Percentiles rank a stretch among this genome's conserved stretches.
These are phyloP conservation scores for pig (Sus scrofa) DNA, from an alignment of 2,113 vertebrate genomes.

Conservation along the genomic window DNA sequence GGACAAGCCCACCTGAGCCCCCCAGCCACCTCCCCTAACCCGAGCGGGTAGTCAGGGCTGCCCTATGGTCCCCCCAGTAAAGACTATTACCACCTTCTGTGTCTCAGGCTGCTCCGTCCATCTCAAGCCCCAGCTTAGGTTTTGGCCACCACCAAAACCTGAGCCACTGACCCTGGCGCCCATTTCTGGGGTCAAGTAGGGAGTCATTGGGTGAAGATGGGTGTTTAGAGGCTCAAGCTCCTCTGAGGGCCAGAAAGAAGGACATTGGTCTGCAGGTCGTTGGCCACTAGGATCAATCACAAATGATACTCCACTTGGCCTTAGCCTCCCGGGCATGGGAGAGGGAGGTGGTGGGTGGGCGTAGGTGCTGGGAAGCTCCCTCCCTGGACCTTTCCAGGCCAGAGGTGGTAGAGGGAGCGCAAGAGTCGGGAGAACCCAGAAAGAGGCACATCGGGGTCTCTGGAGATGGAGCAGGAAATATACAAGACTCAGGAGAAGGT, in stretches of 20 bases:
- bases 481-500: not conserved
- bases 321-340: not conserved
- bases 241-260: not conserved
- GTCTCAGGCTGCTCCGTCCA: constrained; percentile 2
- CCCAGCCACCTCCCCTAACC: rapidly evolving
- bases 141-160: not conserved
- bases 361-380: not conserved
- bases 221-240: not conserved
- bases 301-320: not conserved
- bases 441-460: not conserved
- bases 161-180: not conserved
- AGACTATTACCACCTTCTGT: not conserved
- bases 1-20: constrained; percentile 30
- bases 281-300: not conserved
- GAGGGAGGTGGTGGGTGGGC: not conserved
- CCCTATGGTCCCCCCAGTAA: constrained; percentile 9
- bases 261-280: not conserved
- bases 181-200: not conserved
- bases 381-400: not conserved
- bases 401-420: not conserved
- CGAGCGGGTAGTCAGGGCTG: rapidly evolving
- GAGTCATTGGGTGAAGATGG: not conserved
- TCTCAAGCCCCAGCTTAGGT: not conserved
- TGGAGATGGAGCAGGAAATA: not conserved
- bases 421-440: not conserved